Base-by-base conservation (phyloP, 1,140 invertebrate genomes). In the Andricus grossulariae region DNA sequence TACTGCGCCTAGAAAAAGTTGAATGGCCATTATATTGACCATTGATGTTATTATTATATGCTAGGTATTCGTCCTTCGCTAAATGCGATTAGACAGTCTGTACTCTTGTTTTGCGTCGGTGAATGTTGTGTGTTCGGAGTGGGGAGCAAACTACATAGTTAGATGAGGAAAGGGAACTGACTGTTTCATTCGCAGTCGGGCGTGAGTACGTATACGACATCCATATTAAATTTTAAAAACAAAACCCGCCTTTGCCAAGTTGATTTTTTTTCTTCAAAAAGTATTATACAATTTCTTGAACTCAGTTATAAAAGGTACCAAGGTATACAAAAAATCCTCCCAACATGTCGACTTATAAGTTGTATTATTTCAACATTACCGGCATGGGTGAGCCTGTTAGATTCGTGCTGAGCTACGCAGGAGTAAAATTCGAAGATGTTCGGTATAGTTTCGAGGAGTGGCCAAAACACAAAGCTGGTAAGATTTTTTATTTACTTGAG, bases 341-440 rank as follows among this genome's bases (percentile, higher is more conserved):
- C 7, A 66, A 16, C 66, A 90, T 89, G 79, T 78, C 90, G 49
- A 86, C 75, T 16, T 93, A 93, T 86, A 92, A 92, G 66, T 83
- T 94, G 11, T 88, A 87, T 1, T 95, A 94, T 80, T 94, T 94
- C 85, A 91, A 93, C 74, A 86, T 93, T 51, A 92, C 92, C 82
- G 94, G 94, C 4, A 86, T 94, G 13, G 94, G 89, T 12, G 94
- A 95, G 81, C 89, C 94, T 0, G 90, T 94, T 19, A 89, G 95
- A 10, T 92, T 92, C 49, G 80, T 95, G 6, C 85, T 95, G 6
- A 89, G 88, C 8, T 94, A 94, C 79, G 91, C 91, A 6, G 92
- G 92, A 18, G 86, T 93, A 3, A 87, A 92, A 3, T 95, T 93
- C 84, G 92, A 94, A 78, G 95, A 95, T 83, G 81, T 90, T 19